Evolutionary conservation across 2,113 vertebrate species (phyloP).

Genomic region (Raja brachyura): DNA sequence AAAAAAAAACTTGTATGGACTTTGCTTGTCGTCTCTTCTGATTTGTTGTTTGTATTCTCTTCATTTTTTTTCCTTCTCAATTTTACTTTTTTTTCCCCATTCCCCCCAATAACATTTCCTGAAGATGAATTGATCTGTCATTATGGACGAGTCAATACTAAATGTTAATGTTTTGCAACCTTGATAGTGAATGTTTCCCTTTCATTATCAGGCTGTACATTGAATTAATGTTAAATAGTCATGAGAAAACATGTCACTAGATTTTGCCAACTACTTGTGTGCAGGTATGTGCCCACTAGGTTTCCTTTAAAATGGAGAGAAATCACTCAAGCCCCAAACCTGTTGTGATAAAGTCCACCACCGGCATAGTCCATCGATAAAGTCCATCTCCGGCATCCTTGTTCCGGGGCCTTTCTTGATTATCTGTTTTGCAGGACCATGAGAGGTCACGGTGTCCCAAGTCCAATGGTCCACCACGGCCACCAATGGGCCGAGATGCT

Average conservation of each 20-base stretch:
- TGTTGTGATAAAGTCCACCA: too few relatives aligned
- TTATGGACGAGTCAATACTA: neutral
- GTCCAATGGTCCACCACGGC: too few relatives aligned
- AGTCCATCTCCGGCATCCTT: too few relatives aligned
- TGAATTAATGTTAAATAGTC: neutral
- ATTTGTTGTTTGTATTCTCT: neutral
- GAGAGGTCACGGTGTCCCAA: too few relatives aligned
- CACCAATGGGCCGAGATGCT: too few relatives aligned
- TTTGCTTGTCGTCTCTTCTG: neutral
- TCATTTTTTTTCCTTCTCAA: neutral
- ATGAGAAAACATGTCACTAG: neutral
- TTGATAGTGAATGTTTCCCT: neutral
- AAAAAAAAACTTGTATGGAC: constrained; percentile 8
- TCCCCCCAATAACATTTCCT: neutral
- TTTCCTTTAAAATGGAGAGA: neutral
- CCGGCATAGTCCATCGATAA: too few relatives aligned
- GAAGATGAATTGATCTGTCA: neutral
- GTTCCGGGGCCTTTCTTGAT: too few relatives aligned
- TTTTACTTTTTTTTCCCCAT: neutral
- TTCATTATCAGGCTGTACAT: neutral
- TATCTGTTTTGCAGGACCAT: too few relatives aligned
- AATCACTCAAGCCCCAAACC: too few relatives aligned
- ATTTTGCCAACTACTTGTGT: neutral
- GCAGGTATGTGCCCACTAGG: neutral
- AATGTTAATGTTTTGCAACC: neutral